Evolutionary conservation across 2,797 vertebrate genomes (phyloP).

Genomic region (Lepidocolaptes lacrymiger): DNA sequence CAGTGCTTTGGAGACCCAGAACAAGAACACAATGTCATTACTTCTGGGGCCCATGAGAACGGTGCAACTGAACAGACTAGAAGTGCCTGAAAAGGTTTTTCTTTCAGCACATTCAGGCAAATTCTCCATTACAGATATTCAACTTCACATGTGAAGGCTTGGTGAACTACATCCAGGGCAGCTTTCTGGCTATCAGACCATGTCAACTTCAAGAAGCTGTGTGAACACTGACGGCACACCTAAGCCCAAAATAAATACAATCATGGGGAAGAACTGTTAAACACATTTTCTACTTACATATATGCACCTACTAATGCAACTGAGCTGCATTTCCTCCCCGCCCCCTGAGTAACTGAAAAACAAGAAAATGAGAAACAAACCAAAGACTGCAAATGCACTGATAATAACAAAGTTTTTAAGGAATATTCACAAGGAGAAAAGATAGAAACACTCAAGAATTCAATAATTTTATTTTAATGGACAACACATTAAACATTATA

Average conservation of each 20-base stretch:
- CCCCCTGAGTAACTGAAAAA: not conserved
- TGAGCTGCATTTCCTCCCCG: not conserved
- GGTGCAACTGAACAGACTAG: not conserved
- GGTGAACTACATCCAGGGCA: not conserved
- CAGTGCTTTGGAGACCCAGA: not conserved
- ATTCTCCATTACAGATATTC: not conserved
- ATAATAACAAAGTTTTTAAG: not conserved
- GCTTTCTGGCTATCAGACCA: not conserved
- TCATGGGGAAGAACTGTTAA: not conserved
- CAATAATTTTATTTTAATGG: conserved; percentile 48
- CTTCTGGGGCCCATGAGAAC: not conserved
- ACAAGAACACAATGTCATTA: not conserved
- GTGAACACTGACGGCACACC: not conserved
- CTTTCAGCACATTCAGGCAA: not conserved
- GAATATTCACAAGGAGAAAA: conserved; percentile 10
- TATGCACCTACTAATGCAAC: not conserved
- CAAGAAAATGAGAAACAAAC: conserved; percentile 11
- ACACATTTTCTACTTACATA: not conserved
- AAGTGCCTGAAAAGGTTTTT: not conserved
- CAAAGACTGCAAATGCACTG: not conserved
- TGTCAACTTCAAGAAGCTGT: not conserved
- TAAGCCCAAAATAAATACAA: not conserved
- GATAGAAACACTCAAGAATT: conserved; percentile 39
- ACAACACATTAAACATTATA: conserved; percentile 24
- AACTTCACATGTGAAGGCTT: not conserved